Conservation (phyloP, 2,888 invertebrate species). For the Anarsia innoxiella region DNA sequence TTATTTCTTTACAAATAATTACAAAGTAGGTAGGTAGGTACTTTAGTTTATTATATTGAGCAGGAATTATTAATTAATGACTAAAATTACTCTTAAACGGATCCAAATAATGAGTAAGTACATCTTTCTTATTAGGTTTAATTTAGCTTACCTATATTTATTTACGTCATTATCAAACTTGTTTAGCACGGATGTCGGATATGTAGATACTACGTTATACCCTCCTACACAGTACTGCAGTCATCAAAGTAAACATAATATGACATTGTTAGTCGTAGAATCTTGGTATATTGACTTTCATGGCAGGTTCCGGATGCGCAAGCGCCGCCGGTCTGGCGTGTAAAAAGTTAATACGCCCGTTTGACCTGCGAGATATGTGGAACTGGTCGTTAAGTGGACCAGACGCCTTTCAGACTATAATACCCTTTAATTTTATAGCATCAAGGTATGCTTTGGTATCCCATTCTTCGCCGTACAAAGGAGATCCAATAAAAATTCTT, state of each 20-base stretch:
- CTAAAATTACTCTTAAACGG: too few species aligned
- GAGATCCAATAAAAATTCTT: slow-evolving; percentile 7
- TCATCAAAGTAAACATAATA: not conserved
- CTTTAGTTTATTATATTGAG: too few species aligned
- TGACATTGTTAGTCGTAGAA: not conserved
- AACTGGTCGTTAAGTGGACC: slow-evolving; percentile 25
- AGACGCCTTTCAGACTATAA: slow-evolving; percentile 1
- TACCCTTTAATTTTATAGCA: slow-evolving; percentile 1
- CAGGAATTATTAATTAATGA: too few species aligned
- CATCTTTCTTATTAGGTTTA: not conserved
- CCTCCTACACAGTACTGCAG: too few species aligned
- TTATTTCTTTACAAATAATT: too few species aligned
- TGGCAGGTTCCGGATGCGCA: slow-evolving; percentile 26
- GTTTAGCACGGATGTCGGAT: too few species aligned
- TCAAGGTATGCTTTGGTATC: slow-evolving; percentile 3
- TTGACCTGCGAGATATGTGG: slow-evolving; percentile 33
- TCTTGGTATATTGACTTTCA: slow-evolving; percentile 11
- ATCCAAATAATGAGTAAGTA: too few species aligned
- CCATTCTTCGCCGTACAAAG: slow-evolving; percentile 5
- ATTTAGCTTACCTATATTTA: not conserved
- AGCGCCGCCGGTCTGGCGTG: slow-evolving; percentile 26
- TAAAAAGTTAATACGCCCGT: slow-evolving; percentile 34
- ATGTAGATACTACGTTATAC: too few species aligned
- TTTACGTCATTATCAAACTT: not conserved
- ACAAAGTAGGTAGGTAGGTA: too few species aligned